phyloP scores from a whole-genome alignment of 1,140 invertebrate genomes.

The Pachypeltis micranthus region DNA sequence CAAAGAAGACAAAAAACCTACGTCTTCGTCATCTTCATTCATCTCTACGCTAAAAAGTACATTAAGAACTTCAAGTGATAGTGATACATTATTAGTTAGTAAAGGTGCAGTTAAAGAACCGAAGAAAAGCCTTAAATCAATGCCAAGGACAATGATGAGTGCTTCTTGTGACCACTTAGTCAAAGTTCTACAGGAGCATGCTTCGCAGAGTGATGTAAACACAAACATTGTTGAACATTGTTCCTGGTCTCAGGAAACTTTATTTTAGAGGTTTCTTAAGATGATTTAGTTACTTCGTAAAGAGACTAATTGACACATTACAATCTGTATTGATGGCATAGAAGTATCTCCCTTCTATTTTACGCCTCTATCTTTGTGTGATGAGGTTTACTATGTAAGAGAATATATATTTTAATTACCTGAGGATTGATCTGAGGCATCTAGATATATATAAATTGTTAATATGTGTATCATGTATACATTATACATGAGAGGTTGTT shows the following conservation, averaged over 20 bases:
- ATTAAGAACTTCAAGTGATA: conserved; percentile 20
- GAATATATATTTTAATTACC: conserved; percentile 11
- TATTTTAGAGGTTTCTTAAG: conserved; percentile 22
- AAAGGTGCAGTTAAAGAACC: conserved; percentile 6
- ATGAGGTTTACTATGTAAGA: background rate
- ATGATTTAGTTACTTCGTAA: no score
- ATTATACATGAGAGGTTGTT: no score
- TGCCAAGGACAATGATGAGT: conserved; percentile 19
- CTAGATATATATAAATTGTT: background rate
- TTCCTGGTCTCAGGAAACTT: conserved; percentile 29
- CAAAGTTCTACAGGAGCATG: conserved; percentile 20
- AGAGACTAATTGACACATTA: background rate
- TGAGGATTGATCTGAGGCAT: background rate
- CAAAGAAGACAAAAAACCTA: conserved; percentile 10
- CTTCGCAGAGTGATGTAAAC: conserved; percentile 13
- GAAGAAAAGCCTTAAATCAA: conserved; percentile 9
- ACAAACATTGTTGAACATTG: conserved; percentile 22
- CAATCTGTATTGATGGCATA: background rate
- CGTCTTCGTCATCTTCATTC: conserved; percentile 4
- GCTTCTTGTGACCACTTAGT: conserved; percentile 21
- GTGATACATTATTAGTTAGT: conserved; percentile 18
- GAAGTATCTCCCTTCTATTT: background rate
- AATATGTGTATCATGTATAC: no score
- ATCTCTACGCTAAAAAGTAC: background rate
- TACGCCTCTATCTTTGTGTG: background rate